These are phyloP conservation scores for Myopa tessellatipennis DNA, from an alignment of 2,888 invertebrate genomes.

Conservation along the genomic window DNA sequence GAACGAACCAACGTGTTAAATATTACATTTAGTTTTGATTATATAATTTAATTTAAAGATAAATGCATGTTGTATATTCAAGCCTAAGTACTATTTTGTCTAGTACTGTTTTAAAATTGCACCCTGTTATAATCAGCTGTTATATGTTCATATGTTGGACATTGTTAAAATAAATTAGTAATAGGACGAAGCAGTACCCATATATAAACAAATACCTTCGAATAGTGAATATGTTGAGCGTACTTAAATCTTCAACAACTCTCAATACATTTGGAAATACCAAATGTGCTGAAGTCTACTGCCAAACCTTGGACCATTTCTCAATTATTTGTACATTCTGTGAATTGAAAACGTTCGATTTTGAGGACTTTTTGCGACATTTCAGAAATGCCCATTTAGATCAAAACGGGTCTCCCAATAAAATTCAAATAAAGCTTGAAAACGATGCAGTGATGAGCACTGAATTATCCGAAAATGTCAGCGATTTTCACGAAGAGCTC, in stretches of 20 bases:
- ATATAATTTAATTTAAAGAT: no score
- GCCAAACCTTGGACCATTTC: slow-evolving; percentile 56
- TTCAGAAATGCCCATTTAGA: slow-evolving; percentile 56
- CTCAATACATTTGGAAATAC: slow-evolving; percentile 47
- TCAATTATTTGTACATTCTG: slow-evolving; percentile 58
- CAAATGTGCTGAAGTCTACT: slow-evolving; percentile 61
- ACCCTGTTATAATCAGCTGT: neutral
- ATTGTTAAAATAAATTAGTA: slow-evolving; percentile 7
- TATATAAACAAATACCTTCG: slow-evolving; percentile 4
- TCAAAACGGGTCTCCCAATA: neutral
- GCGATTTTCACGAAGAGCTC: slow-evolving; percentile 50
- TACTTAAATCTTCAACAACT: slow-evolving; percentile 11
- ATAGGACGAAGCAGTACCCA: neutral
- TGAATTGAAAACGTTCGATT: slow-evolving; percentile 58
- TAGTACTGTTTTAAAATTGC: neutral
- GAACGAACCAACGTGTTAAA: no score
- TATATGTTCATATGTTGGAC: neutral
- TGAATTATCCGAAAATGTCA: slow-evolving; percentile 25
- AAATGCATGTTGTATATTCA: no score
- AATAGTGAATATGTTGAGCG: slow-evolving; percentile 15
- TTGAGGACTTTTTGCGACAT: slow-evolving; percentile 57
- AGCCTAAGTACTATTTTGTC: no score
- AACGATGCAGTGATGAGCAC: neutral
- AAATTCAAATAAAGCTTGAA: slow-evolving; percentile 3
- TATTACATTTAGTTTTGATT: no score